Percentiles rank a stretch among this genome's conserved stretches.
phyloP scores from a whole-genome alignment of 2,888 invertebrate genomes.

The Noctua janthe region DNA sequence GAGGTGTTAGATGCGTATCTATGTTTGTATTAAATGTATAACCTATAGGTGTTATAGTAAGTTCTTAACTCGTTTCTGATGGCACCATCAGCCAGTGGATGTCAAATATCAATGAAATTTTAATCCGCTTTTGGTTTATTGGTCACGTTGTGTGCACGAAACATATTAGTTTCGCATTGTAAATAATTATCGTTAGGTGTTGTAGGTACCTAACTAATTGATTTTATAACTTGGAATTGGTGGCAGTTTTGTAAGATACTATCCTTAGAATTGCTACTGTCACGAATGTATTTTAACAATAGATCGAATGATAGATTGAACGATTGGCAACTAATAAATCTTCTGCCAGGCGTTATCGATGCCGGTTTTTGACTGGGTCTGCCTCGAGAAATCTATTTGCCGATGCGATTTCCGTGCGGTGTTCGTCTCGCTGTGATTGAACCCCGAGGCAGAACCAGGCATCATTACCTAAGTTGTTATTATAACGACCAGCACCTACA shows the following conservation, averaged over 20 bases:
- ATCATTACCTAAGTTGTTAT: not conserved
- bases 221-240: slow-evolving; percentile 21
- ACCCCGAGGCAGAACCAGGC: not conserved
- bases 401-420: not conserved
- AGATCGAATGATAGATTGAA: not conserved
- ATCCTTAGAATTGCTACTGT: slow-evolving; percentile 14
- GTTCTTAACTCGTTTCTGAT: slow-evolving; percentile 44
- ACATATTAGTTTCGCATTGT: slow-evolving; percentile 21
- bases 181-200: slow-evolving; percentile 30
- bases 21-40: slow-evolving; percentile 5
- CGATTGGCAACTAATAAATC: slow-evolving; percentile 4
- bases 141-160: not conserved
- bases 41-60: not conserved
- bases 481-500: no score
- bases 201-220: slow-evolving; percentile 17
- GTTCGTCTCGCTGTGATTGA: not conserved
- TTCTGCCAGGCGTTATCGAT: not conserved
- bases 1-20: slow-evolving; percentile 12
- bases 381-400: not conserved
- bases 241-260: slow-evolving; percentile 8
- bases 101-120: slow-evolving; percentile 44
- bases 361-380: not conserved
- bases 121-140: not conserved
- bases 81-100: slow-evolving; percentile 31
- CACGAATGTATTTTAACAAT: not conserved